Evolutionary conservation across 2,797 vertebrate genomes (phyloP).

Genomic region (Staurois parvus): DNA sequence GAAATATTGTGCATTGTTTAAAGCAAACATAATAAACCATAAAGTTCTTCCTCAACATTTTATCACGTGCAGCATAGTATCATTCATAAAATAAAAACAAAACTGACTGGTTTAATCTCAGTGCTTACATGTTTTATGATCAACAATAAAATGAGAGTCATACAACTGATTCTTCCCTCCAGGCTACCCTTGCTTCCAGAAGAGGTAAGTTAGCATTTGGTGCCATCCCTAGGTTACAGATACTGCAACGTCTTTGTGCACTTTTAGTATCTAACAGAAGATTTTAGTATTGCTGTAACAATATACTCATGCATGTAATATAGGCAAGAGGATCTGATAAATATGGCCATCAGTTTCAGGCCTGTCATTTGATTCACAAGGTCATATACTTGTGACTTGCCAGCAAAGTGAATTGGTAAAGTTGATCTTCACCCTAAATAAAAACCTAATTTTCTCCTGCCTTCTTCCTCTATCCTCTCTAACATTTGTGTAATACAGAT

Average conservation of each 20-base stretch:
- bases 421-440: no score
- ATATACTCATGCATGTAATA: no score
- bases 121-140: neutral
- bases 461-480: no score
- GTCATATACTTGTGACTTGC: neutral
- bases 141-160: neutral
- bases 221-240: neutral
- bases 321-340: no score
- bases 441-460: no score
- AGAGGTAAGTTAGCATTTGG: neutral
- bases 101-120: neutral
- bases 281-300: no score
- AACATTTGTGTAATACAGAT: no score
- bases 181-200: neutral
- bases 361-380: neutral
- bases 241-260: neutral
- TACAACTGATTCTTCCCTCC: neutral
- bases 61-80: neutral
- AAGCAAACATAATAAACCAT: constrained; percentile 42
- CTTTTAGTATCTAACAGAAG: neutral
- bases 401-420: no score
- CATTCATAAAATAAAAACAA: neutral
- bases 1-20: constrained; percentile 41
- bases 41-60: constrained; percentile 9
- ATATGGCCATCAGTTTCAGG: neutral